Evolutionary conservation across 2,113 vertebrate species (phyloP).

Genomic region (Nematolebias whitei): DNA sequence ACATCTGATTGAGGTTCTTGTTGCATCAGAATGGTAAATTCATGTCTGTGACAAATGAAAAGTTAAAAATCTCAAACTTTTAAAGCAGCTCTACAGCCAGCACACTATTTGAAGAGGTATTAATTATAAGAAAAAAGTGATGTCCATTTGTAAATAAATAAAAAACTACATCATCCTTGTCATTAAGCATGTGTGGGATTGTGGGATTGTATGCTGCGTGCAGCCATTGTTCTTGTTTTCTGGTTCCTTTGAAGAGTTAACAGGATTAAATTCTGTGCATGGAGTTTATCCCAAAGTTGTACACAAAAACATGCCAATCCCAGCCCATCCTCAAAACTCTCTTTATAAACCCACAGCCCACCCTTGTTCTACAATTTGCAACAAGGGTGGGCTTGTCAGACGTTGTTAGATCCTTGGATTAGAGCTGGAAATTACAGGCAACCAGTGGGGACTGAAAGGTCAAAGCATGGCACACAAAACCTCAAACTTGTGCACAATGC

Average conservation of each 20-base stretch:
- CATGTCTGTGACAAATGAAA: too few species aligned
- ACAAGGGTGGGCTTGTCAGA: neutral
- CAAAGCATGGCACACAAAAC: constrained; percentile 2
- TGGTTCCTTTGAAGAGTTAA: constrained; percentile 48
- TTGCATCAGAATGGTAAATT: too few species aligned
- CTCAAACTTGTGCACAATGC: too few species aligned
- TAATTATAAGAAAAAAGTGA: constrained; percentile 10
- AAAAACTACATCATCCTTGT: constrained; percentile 3
- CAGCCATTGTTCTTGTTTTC: constrained; percentile 29
- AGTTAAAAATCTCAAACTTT: too few species aligned
- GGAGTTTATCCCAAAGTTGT: constrained; percentile 21
- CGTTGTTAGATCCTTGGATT: neutral
- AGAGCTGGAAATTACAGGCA: neutral
- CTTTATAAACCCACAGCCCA: constrained; percentile 19
- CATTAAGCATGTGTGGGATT: constrained; percentile 19
- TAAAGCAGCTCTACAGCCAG: too few species aligned
- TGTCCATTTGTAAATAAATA: too few species aligned
- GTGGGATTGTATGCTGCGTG: constrained; percentile 32
- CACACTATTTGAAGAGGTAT: too few species aligned
- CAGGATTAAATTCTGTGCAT: constrained; percentile 31
- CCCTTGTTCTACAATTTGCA: constrained; percentile 7
- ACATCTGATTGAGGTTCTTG: too few species aligned
- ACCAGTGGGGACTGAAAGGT: constrained; percentile 9
- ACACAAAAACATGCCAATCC: constrained; percentile 24
- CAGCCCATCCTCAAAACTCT: constrained; percentile 5